phyloP scores from a whole-genome alignment of 2,113 vertebrate species.

The Chaetops frenatus region DNA sequence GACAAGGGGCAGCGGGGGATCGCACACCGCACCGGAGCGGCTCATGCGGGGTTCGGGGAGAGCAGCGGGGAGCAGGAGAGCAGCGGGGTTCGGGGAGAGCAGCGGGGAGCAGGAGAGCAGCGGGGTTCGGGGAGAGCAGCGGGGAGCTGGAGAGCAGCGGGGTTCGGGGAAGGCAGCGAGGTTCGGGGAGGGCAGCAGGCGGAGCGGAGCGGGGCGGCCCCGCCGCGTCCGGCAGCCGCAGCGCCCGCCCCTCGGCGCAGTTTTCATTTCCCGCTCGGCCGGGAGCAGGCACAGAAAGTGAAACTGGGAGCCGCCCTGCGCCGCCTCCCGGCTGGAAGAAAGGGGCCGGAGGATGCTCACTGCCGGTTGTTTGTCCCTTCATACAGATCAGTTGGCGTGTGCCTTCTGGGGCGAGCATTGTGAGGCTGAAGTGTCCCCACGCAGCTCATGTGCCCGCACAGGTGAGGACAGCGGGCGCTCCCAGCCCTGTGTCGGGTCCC shows the following conservation, averaged over 20 bases:
- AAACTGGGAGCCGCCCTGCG: not conserved
- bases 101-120: accelerated
- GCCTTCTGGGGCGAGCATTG: accelerated
- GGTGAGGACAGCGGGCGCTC: accelerated
- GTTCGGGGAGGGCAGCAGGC: accelerated
- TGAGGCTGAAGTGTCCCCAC: not conserved
- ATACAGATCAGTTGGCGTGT: no score
- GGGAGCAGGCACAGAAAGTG: not conserved
- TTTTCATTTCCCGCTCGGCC: slow-evolving; percentile 7
- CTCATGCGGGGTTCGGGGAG: not conserved
- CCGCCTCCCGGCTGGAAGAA: not conserved
- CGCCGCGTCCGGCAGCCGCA: not conserved
- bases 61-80: accelerated
- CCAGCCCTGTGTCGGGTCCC: not conserved
- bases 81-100: no score
- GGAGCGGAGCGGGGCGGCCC: not conserved
- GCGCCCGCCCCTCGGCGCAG: not conserved
- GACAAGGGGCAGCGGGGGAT: accelerated
- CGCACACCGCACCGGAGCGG: accelerated
- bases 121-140: accelerated
- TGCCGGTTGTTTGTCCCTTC: accelerated
- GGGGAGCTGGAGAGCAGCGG: no score
- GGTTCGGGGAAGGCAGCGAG: accelerated
- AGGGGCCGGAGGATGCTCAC: accelerated
- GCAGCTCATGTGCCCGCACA: not conserved